Percentiles rank a stretch among this genome's conserved stretches.
Evolutionary conservation across 2,888 invertebrate genomes (phyloP).

Genomic region (Tachina grossa): DNA sequence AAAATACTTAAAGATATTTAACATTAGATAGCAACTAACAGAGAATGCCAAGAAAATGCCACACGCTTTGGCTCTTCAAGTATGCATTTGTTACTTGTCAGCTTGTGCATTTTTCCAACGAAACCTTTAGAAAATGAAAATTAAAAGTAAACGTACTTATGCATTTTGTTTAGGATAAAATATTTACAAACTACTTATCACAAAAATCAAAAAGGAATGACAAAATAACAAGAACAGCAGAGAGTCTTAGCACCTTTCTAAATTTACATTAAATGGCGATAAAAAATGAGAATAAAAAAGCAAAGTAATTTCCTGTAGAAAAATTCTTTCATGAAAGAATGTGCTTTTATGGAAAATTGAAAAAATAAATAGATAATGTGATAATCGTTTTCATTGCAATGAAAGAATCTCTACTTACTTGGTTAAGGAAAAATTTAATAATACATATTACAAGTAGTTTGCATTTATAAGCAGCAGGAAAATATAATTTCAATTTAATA

Average conservation of each 20-base stretch:
- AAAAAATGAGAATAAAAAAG: neutral
- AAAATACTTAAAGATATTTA: neutral
- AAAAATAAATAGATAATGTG: neutral
- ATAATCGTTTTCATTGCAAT: neutral
- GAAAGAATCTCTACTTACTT: too few species aligned
- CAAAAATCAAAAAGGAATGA: neutral
- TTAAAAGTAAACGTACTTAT: neutral
- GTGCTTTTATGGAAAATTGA: neutral
- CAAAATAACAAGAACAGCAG: neutral
- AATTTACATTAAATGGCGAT: constrained; percentile 18
- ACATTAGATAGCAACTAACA: neutral
- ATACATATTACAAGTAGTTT: too few species aligned
- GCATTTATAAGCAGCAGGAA: too few species aligned
- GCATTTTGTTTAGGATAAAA: neutral
- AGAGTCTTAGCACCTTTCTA: constrained; percentile 15
- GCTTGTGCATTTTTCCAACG: constrained; percentile 4
- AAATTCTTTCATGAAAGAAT: neutral
- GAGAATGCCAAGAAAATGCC: neutral
- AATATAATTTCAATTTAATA: too few species aligned
- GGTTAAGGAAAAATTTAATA: too few species aligned
- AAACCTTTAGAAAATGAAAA: neutral
- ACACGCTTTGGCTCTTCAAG: neutral
- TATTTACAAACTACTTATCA: constrained; percentile 3
- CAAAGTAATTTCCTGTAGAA: constrained; percentile 18
- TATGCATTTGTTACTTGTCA: neutral